Evolutionary conservation across 2,113 vertebrate genomes (phyloP).

Genomic region (Engystomops pustulosus): DNA sequence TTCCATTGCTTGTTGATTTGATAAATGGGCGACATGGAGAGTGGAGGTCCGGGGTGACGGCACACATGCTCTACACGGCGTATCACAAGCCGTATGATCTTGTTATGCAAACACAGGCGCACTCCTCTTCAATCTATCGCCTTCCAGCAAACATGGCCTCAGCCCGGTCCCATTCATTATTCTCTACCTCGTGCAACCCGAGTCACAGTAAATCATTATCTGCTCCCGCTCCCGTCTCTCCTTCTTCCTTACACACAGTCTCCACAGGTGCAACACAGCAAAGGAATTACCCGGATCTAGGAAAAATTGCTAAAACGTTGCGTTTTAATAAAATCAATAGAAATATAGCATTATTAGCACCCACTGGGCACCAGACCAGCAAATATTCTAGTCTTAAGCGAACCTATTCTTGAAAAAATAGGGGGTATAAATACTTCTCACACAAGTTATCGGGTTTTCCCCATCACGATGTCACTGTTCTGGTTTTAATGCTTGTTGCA

Average conservation of each 20-base stretch:
- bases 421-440: too few relatives aligned
- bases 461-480: too few relatives aligned
- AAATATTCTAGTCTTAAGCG: too few relatives aligned
- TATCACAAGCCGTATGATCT: conserved; percentile 30
- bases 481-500: too few relatives aligned
- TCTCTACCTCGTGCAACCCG: conserved; percentile 6
- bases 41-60: conserved; percentile 15
- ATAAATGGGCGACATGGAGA: conserved; percentile 17
- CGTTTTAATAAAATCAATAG: too few relatives aligned
- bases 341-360: too few relatives aligned
- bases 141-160: conserved; percentile 29
- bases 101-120: conserved; percentile 40
- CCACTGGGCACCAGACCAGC: too few relatives aligned
- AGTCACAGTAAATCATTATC: conserved; percentile 20
- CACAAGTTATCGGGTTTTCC: too few relatives aligned
- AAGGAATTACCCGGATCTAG: neutral
- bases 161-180: conserved; percentile 19
- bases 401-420: too few relatives aligned
- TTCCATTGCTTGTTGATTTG: conserved; percentile 38
- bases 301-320: neutral
- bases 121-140: conserved; percentile 45
- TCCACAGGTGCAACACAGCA: neutral
- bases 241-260: neutral
- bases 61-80: conserved; percentile 25
- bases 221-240: neutral